Conservation (phyloP, 2,888 invertebrate species). For the Pachycephus smyrnensis region DNA sequence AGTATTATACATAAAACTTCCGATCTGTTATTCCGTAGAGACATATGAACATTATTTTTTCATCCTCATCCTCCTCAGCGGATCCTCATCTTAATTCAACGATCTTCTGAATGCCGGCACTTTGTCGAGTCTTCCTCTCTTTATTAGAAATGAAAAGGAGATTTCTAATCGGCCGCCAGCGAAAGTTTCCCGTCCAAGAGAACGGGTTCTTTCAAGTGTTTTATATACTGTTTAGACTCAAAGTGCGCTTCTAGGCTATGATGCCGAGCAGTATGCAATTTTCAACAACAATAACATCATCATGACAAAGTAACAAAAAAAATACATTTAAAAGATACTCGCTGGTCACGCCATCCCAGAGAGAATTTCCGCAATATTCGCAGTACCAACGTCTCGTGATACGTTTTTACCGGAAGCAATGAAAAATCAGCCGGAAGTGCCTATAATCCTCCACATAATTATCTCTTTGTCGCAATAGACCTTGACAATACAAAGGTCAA, state of each 20-base stretch:
- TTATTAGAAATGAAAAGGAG: slow-evolving; percentile 27
- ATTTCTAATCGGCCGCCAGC: slow-evolving; percentile 29
- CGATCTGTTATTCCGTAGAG: background rate
- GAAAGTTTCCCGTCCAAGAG: slow-evolving; percentile 38
- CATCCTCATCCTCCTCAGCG: background rate
- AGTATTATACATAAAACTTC: background rate
- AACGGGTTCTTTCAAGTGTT: background rate
- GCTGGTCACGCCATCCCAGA: background rate
- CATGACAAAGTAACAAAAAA: background rate
- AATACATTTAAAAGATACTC: background rate
- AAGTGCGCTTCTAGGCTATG: background rate
- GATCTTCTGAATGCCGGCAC: background rate
- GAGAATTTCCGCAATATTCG: background rate
- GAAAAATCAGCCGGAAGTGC: background rate
- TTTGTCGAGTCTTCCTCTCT: slow-evolving; percentile 14
- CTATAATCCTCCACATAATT: background rate
- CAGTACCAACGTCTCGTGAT: background rate
- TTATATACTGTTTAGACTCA: background rate
- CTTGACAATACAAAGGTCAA: background rate
- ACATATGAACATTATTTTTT: background rate
- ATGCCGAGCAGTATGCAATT: background rate
- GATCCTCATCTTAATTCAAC: background rate
- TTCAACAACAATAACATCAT: background rate
- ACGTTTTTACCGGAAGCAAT: background rate
- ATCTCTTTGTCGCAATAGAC: background rate